Evolutionary conservation across 1,140 invertebrate genomes (phyloP).

Genomic region (Caenorhabditis tropicalis): DNA sequence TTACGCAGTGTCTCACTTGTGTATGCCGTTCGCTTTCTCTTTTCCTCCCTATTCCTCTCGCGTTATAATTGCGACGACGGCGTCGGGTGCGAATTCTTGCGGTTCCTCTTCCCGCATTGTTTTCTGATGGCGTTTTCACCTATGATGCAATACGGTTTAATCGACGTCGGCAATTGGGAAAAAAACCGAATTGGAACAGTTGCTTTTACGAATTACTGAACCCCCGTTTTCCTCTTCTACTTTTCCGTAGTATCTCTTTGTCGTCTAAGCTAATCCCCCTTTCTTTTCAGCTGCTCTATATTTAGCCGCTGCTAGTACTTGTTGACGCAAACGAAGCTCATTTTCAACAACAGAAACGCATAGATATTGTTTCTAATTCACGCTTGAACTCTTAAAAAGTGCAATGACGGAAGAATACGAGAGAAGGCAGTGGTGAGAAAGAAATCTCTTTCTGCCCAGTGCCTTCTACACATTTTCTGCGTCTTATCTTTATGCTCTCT

Average conservation of each 20-base stretch:
- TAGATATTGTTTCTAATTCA: neutral
- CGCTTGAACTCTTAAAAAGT: conserved; percentile 7
- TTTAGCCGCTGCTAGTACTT: neutral
- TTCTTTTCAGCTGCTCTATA: conserved; percentile 18
- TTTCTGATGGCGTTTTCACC: neutral
- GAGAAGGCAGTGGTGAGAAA: neutral
- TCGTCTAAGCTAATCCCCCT: conserved; percentile 79
- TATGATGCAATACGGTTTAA: conserved; percentile 5
- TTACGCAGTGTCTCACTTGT: conserved; percentile 36
- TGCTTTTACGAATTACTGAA: neutral
- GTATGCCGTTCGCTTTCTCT: conserved; percentile 20
- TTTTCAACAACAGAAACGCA: neutral
- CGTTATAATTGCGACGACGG: conserved; percentile 4
- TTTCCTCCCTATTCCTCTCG: neutral
- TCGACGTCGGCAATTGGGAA: neutral
- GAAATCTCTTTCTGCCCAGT: neutral
- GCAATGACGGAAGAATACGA: neutral
- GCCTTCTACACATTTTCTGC: neutral
- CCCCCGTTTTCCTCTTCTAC: neutral
- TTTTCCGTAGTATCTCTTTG: neutral
- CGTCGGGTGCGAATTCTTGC: neutral
- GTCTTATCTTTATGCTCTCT: neutral
- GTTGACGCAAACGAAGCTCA: conserved; percentile 24
- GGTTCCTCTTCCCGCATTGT: neutral
- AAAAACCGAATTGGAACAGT: neutral